phyloP scores from a whole-genome alignment of 2,113 vertebrate genomes.

The Brachirus orientalis region DNA sequence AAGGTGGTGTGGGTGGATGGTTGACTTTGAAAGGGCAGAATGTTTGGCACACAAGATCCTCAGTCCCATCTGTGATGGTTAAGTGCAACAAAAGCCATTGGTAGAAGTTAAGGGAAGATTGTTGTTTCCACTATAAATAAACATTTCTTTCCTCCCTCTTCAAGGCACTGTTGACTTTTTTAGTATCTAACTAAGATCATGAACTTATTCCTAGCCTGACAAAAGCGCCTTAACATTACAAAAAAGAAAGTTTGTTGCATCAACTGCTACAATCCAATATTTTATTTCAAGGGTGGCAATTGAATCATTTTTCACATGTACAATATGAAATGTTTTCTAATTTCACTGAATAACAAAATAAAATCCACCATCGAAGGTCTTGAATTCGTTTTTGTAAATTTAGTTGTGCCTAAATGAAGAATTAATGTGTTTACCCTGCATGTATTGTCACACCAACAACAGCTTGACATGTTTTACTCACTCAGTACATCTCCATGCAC shows the following conservation, averaged over 20 bases:
- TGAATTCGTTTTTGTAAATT: too few species aligned
- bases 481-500: too few species aligned
- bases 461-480: too few species aligned
- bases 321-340: background rate
- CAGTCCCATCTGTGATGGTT: background rate
- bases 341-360: background rate
- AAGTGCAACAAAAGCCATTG: background rate
- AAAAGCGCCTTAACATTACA: background rate
- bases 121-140: background rate
- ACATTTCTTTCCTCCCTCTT: background rate
- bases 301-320: background rate
- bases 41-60: background rate
- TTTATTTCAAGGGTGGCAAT: background rate
- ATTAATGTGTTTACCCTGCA: too few species aligned
- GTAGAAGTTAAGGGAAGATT: background rate
- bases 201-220: background rate
- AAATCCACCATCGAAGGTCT: background rate
- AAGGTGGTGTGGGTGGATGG: conserved; percentile 3
- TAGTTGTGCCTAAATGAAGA: too few species aligned
- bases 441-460: too few species aligned
- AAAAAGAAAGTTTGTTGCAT: background rate
- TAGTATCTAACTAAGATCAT: background rate
- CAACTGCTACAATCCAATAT: background rate
- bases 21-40: background rate
- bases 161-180: conserved; percentile 7